Base-by-base conservation (phyloP, 2,888 invertebrate genomes). In the Amphipoea lucens region DNA sequence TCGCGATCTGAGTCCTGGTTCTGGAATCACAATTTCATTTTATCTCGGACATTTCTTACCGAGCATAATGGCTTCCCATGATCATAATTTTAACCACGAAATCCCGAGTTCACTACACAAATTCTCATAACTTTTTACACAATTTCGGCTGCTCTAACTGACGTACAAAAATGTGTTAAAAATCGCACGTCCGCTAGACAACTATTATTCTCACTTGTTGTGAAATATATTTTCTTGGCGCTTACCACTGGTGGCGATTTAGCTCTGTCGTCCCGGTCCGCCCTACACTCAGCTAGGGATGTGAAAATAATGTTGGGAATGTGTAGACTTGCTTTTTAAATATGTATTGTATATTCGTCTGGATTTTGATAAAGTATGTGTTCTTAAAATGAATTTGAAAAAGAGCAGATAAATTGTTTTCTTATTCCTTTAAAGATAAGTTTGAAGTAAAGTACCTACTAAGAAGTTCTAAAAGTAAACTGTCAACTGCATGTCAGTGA, bases 181-280 rank as follows among this genome's bases (percentile, higher is more conserved):
- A 91, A 92, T 90, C 90, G 87, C 86, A 86, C 91, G 90, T 91
- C 91, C 90, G 88, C 87, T 90, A 94, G 95, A 94, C 95, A 93
- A 93, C 95, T 92, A 96, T 96, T 95, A 96, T 94, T 96, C 96
- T 95, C 95, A 94, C 95, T 96, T 95, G 95, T 94, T 93, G 95
- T 92, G 93, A 94, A 94, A 96, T 96, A 95, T 94, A 95, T 96
- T 96, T 95, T 93, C 96, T 93, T 94, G 94, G 94, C 95, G 94
- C 95, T 95, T 94, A 94, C 94, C 92, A 92, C 93, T 94, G 94
- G 94, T 93, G 93, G 95, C 94, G 96, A 96, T 96, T 96, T 96
- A 95, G 92, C 96, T 95, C 93, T 94, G 95, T 95, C 96, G 91
- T 87, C 88, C 91, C 85, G 70, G 40, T 82, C 90, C 83, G 78